A percentile compares a stretch with the other conserved stretches of the same genome.
Evolutionary conservation across 2,113 vertebrate genomes (phyloP).

Genomic region (Xenopus tropicalis): UCB_Xtro_10.0 CM004446.2:96622501-96623000

Average conservation of each 20-base stretch:
- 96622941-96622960: not conserved
- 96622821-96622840: not conserved
- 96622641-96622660: not conserved
- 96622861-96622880: not conserved
- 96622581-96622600: conserved; percentile 42
- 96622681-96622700: not conserved
- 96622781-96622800: not conserved
- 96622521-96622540: conserved; percentile 12
- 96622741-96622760: not conserved
- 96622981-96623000: conserved; percentile 20
- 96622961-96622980: conserved; percentile 25
- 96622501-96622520: conserved; percentile 30
- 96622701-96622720: not conserved
- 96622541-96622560: conserved; percentile 1
- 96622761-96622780: not conserved
- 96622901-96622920: not conserved
- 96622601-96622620: not conserved
- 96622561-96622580: conserved; percentile 10
- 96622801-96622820: not conserved
- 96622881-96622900: not conserved
- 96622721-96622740: not conserved
- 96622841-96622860: not conserved
- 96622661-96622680: not conserved
- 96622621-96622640: not conserved
- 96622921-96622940: not conserved